These are phyloP conservation scores for Chitala chitala DNA, from an alignment of 2,113 vertebrate genomes.

Conservation along the genomic window DNA sequence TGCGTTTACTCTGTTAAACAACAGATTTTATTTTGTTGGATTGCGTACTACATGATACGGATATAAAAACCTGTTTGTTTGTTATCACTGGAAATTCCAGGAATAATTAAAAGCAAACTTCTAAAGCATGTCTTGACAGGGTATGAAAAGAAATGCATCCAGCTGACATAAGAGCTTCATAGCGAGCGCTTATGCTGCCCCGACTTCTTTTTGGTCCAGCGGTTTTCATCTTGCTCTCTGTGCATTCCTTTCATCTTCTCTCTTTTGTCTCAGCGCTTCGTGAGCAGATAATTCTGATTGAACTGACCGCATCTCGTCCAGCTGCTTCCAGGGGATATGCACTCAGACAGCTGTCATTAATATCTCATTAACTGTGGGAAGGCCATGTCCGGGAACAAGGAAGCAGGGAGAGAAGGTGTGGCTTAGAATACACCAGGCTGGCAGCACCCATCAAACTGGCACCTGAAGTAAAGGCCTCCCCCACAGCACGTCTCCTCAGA, in stretches of 20 bases:
- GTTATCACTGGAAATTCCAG: background rate
- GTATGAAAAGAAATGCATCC: background rate
- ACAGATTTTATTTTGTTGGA: background rate
- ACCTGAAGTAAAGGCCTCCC: background rate
- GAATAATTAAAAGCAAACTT: background rate
- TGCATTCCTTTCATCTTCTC: background rate
- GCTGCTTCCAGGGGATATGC: background rate
- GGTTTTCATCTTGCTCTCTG: background rate
- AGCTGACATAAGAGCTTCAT: background rate
- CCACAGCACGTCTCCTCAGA: too few species aligned
- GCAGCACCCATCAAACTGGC: background rate
- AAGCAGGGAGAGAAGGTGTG: background rate
- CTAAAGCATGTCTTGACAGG: background rate
- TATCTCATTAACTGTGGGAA: background rate
- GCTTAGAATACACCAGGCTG: background rate
- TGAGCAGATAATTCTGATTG: background rate
- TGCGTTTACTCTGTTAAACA: background rate
- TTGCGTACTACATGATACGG: too few species aligned
- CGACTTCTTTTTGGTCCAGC: background rate
- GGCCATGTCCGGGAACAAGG: background rate
- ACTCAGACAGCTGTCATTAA: background rate
- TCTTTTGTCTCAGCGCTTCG: background rate
- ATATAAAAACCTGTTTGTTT: background rate
- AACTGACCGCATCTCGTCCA: background rate
- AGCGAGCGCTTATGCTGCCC: background rate